These are phyloP conservation scores for Hylomyscus alleni DNA, from an alignment of 2,797 vertebrate species.

Conservation along the genomic window DNA sequence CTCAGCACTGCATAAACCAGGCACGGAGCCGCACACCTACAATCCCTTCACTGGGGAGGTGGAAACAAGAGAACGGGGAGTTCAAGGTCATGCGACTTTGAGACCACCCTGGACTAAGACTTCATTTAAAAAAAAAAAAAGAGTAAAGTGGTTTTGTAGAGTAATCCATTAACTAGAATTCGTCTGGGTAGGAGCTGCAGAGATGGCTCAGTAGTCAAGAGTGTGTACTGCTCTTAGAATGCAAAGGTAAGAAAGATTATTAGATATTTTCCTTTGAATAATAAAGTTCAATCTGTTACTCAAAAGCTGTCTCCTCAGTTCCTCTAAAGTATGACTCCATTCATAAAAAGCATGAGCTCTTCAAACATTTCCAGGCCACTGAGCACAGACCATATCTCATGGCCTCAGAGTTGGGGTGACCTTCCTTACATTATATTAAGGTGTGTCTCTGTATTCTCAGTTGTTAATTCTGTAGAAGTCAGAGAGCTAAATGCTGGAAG, in stretches of 20 bases:
- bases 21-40: not conserved
- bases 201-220: not conserved
- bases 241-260: not conserved
- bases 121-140: not conserved
- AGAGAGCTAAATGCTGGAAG: not conserved
- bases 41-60: not conserved
- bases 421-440: not conserved
- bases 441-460: not conserved
- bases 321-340: conserved; percentile 28
- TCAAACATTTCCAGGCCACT: not conserved
- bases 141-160: not conserved
- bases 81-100: not conserved
- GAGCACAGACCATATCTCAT: too few species aligned
- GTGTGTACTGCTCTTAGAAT: not conserved
- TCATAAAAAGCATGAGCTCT: not conserved
- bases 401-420: not conserved
- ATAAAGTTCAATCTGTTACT: conserved; percentile 41
- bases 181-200: not conserved
- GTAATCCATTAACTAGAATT: not conserved
- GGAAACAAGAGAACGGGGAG: not conserved
- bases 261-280: conserved; percentile 4
- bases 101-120: not conserved
- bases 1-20: not conserved
- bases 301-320: not conserved
- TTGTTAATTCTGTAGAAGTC: not conserved